phyloP scores from a whole-genome alignment of 2,113 vertebrate genomes.

The Dicrurus megarhynchus region DNA sequence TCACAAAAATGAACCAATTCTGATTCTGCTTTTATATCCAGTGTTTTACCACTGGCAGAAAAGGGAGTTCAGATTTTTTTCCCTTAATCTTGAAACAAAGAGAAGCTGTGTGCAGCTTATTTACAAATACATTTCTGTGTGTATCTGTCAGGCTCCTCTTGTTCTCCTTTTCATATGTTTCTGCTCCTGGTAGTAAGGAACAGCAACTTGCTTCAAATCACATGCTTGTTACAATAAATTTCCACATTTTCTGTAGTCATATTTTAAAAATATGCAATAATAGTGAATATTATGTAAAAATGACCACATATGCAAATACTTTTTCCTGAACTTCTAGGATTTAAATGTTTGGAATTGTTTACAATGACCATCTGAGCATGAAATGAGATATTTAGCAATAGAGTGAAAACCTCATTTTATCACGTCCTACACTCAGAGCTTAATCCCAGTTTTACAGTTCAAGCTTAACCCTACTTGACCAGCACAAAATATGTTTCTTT shows the following conservation, averaged over 20 bases:
- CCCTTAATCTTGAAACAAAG: not conserved
- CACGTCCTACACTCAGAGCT: not conserved
- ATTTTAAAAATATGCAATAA: not conserved
- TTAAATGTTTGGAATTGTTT: not conserved
- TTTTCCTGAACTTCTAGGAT: not conserved
- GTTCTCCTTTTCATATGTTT: not conserved
- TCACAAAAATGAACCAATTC: not conserved
- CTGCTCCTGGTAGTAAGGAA: not conserved
- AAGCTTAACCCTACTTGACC: not conserved
- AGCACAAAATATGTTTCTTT: not conserved
- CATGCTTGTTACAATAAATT: not conserved
- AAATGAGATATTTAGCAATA: not conserved
- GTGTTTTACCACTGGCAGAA: not conserved
- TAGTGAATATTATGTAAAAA: not conserved
- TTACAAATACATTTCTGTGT: not conserved
- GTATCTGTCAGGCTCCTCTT: not conserved
- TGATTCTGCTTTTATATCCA: constrained; percentile 8
- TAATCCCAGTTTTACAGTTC: not conserved
- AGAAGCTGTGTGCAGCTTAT: not conserved
- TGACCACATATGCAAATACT: not conserved
- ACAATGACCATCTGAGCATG: not conserved
- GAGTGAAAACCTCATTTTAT: not conserved
- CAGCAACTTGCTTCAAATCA: not conserved
- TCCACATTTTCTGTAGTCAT: not conserved
- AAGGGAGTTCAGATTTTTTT: not conserved